Conservation (phyloP, 2,113 vertebrate species). For the Azemiops feae region DNA sequence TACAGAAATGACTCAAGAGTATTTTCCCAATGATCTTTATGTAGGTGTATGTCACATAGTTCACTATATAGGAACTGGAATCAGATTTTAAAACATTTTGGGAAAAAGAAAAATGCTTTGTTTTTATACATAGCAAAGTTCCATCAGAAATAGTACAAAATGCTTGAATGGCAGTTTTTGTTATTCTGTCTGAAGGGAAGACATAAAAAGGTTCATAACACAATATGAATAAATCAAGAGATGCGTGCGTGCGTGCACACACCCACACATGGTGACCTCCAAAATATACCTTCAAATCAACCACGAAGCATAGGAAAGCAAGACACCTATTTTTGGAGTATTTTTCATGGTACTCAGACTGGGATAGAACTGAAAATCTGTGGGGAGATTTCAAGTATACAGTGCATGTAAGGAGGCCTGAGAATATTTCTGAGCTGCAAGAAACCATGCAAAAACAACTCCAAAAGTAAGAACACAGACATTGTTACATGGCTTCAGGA, state of each 20-base stretch:
- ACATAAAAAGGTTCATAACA: background rate
- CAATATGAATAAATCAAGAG: background rate
- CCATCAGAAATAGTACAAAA: background rate
- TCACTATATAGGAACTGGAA: conserved; percentile 32
- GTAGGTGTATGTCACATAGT: conserved; percentile 32
- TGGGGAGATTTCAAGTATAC: background rate
- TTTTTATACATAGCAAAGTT: conserved; percentile 44
- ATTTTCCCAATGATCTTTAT: conserved; percentile 45
- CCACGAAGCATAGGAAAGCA: background rate
- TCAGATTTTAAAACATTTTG: conserved; percentile 48
- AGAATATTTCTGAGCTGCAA: background rate
- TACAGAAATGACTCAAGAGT: conserved; percentile 46
- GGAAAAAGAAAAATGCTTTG: conserved; percentile 40
- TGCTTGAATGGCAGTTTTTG: background rate
- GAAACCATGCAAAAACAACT: background rate
- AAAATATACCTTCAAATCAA: background rate
- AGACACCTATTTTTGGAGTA: background rate
- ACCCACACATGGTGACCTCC: background rate
- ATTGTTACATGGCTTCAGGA: background rate
- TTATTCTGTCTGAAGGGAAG: background rate
- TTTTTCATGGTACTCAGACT: background rate
- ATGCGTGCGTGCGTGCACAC: no score
- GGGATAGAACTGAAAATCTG: background rate
- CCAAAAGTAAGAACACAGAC: no score
- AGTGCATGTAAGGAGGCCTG: background rate